Percentiles rank a stretch among this genome's conserved stretches.
phyloP scores from a whole-genome alignment of 2,113 vertebrate genomes.

The Acrocephalus kingi region DNA sequence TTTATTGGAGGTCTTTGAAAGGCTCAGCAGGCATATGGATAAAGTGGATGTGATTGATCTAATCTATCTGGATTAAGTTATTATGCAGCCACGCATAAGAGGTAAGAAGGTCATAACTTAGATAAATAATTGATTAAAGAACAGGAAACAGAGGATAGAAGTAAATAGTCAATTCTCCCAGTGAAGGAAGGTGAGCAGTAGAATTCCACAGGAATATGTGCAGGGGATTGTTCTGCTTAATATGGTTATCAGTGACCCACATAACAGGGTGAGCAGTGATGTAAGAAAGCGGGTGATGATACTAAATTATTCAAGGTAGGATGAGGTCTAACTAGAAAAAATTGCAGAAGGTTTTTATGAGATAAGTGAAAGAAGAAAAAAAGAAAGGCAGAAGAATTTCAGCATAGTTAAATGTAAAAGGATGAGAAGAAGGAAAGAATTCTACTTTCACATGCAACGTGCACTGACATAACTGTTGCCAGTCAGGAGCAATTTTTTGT shows the following conservation, averaged over 20 bases:
- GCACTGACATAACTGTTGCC: background rate
- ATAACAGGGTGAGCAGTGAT: background rate
- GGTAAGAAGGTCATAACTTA: background rate
- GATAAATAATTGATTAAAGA: background rate
- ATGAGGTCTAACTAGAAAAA: background rate
- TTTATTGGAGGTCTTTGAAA: background rate
- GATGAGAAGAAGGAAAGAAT: background rate
- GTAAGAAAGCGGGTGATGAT: background rate
- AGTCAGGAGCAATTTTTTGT: background rate
- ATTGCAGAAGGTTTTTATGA: background rate
- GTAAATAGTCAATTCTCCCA: background rate
- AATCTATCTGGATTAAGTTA: constrained; percentile 12
- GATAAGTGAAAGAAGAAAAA: background rate
- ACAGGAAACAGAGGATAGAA: background rate
- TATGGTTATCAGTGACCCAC: background rate
- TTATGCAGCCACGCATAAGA: background rate
- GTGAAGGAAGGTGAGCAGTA: background rate
- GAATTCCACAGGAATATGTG: background rate
- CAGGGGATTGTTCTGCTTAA: background rate
- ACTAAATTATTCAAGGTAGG: background rate
- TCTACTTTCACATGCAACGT: background rate
- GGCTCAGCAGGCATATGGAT: background rate
- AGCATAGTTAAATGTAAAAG: background rate
- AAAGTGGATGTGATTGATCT: background rate
- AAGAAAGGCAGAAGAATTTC: background rate